Percentiles rank a stretch among this genome's conserved stretches.
Evolutionary conservation across 1,140 invertebrate species (phyloP).

Genomic region (Oncopeltus fasciatus): DNA sequence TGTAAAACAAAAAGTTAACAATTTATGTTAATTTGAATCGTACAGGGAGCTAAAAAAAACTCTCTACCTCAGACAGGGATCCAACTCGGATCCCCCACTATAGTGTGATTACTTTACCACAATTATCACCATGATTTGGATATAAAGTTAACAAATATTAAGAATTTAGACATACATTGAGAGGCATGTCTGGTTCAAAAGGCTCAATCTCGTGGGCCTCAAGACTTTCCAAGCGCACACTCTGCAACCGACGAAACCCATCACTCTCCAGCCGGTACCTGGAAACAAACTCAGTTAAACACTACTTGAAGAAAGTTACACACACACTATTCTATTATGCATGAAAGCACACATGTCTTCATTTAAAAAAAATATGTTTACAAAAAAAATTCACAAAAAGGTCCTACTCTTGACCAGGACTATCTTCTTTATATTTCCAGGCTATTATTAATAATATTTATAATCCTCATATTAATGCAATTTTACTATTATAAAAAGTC

Average conservation of each 20-base stretch:
- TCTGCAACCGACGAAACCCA: constrained; percentile 57
- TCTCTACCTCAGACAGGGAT: neutral
- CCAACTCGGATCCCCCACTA: neutral
- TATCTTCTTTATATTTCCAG: too few relatives aligned
- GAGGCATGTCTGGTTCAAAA: neutral
- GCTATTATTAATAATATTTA: too few relatives aligned
- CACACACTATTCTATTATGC: too few relatives aligned
- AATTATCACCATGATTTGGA: neutral
- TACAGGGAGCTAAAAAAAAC: too few relatives aligned
- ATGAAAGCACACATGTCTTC: too few relatives aligned
- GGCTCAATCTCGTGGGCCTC: constrained; percentile 46
- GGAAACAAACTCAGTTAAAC: too few relatives aligned
- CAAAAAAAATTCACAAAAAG: too few relatives aligned
- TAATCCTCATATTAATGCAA: too few relatives aligned
- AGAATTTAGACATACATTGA: neutral
- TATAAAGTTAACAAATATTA: neutral
- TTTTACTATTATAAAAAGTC: too few relatives aligned
- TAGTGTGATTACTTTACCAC: neutral
- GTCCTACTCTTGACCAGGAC: too few relatives aligned
- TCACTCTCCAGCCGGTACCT: constrained; percentile 57
- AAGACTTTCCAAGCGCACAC: constrained; percentile 59
- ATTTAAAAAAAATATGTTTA: too few relatives aligned
- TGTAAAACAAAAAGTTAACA: neutral
- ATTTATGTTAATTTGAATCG: neutral
- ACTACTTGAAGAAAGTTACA: too few relatives aligned